Evolutionary conservation across 2,888 invertebrate genomes (phyloP), one percentile per base, ranked within the genome.

Genomic region (Rugalucina vietnamica): DNA sequence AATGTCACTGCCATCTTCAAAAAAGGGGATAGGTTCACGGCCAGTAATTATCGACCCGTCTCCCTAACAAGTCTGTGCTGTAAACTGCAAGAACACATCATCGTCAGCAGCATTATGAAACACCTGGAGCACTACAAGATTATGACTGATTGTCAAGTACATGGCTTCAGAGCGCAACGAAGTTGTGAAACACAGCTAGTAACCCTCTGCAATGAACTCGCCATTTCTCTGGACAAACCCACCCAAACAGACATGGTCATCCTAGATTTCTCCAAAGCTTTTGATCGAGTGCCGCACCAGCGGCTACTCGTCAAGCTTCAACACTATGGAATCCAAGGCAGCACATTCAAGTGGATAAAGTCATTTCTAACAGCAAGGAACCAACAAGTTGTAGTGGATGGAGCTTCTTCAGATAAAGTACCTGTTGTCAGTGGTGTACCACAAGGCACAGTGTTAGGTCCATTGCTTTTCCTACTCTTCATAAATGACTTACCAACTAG

Each of bases 381-480:
- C 0, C 34, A 74, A 21, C 49, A 34, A 54, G 74, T 74, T 10
- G 10, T 74, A 12, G 54, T 50, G 14, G 50, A 74, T 1, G 29
- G 54, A 21, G 0, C 54, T 8, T 12, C 50, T 12, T 74, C 74
- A 50, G 74, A 74, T 29, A n/a, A 2, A 12, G 36, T 1, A 32
- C 49, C 49, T 1, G 74, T 74, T 36, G 36, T 74, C 50, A 74
- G 74, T 29, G 74, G 50, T 49, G 39, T 74, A 50, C 74, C 74
- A 29, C 74, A 32, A 24, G 74, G 54, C 0, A 74, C 37, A 14
- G 74, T 74, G 3, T 34, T 50, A 24, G 74, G 4, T 8, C 74
- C 50, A 4, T 24, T 74, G 24, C 50, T 74, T 18, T 49, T 74
- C 36, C n/a, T 74, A 50, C 5, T 74, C 18, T 50, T 74, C 50